Evolutionary conservation across 64 coral and sea anemone genomes (phyloP).

Genomic region (Dendronephthya gigantea): DNA sequence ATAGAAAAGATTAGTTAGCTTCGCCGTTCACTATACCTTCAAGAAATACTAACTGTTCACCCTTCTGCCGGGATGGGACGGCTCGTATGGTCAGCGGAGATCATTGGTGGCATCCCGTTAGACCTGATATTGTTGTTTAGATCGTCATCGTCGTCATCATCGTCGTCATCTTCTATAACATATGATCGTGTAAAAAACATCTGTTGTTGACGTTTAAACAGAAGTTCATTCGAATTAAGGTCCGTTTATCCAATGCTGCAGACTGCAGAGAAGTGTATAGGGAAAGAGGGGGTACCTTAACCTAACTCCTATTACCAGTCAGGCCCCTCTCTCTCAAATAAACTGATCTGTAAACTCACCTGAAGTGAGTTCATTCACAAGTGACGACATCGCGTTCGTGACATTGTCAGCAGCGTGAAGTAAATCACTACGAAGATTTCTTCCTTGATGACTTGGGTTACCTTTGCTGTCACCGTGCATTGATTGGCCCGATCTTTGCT

Average conservation of each 20-base stretch:
- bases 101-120: background rate
- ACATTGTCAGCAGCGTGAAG: slow-evolving; percentile 82
- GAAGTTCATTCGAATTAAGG: no score
- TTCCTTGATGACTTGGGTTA: background rate
- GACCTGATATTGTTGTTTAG: background rate
- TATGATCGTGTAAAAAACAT: no score
- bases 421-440: slow-evolving; percentile 76
- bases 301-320: no score
- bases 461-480: background rate
- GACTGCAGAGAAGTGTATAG: no score
- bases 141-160: background rate
- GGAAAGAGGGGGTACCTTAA: background rate
- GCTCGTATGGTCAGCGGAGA: background rate
- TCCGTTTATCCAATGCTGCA: no score
- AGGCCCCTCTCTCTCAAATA: background rate
- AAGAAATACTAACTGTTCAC: background rate
- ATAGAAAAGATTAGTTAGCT: no score
- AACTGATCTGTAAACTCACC: slow-evolving; percentile 27
- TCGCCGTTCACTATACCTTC: no score
- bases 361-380: slow-evolving; percentile 84
- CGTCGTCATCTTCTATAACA: no score
- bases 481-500: background rate
- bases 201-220: no score
- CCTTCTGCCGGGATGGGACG: background rate
- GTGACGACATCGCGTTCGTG: slow-evolving; percentile 90